phyloP scores from a whole-genome alignment of 2,113 vertebrate species.

The Gorsachius goisagi region DNA sequence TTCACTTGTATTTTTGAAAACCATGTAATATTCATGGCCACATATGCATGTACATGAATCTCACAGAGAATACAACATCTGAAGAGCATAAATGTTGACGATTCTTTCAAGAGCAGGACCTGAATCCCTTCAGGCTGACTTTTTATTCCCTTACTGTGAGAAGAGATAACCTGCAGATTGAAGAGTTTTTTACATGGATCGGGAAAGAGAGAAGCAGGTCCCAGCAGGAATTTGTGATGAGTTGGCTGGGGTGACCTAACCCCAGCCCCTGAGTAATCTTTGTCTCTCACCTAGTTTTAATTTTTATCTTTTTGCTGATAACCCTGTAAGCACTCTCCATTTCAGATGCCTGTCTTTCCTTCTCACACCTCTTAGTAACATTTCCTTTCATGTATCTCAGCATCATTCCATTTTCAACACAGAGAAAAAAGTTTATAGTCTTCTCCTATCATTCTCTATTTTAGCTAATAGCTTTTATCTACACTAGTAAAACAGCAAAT shows the following conservation, averaged over 20 bases:
- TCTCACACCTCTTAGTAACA: background rate
- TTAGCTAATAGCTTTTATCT: background rate
- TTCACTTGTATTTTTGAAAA: background rate
- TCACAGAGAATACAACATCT: background rate
- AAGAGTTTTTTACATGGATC: background rate
- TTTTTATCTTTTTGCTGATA: background rate
- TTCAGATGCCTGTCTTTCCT: background rate
- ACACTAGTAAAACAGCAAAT: background rate
- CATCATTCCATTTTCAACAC: background rate
- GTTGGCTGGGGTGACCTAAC: background rate
- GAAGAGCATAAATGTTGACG: background rate
- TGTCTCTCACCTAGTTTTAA: background rate
- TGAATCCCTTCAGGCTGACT: background rate
- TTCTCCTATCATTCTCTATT: background rate
- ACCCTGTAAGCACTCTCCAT: background rate
- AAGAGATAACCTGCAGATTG: background rate
- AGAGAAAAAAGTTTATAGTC: background rate
- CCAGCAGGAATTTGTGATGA: background rate
- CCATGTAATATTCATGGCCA: background rate
- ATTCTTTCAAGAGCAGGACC: background rate
- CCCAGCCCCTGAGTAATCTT: background rate
- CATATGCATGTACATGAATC: background rate
- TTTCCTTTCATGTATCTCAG: background rate
- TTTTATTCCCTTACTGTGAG: background rate
- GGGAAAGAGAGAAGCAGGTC: background rate